Evolutionary conservation across 2,888 invertebrate species (phyloP).

Genomic region (Xanthorhoe spadicearia): DNA sequence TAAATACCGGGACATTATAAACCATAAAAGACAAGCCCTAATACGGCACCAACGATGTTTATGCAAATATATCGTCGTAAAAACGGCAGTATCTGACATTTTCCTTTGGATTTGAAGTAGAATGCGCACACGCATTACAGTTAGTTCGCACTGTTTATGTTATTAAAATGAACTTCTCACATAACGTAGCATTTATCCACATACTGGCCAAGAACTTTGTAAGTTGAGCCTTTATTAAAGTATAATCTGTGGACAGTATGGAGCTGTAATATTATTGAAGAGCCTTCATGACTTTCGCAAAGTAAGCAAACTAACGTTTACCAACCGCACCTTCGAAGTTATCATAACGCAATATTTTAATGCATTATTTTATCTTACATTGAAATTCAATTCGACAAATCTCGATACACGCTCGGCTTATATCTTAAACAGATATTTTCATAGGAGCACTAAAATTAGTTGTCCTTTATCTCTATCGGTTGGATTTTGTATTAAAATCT

Average conservation of each 20-base stretch:
- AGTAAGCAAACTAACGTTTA: constrained; percentile 2
- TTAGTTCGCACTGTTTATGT: constrained; percentile 42
- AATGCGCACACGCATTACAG: constrained; percentile 32
- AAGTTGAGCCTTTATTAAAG: constrained; percentile 31
- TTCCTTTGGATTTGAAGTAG: constrained; percentile 37
- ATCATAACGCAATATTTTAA: not conserved
- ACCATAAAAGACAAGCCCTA: constrained; percentile 20
- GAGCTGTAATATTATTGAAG: not conserved
- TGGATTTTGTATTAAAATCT: constrained; percentile 46
- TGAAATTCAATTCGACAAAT: constrained; percentile 35
- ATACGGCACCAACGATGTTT: constrained; percentile 43
- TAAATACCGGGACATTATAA: not conserved
- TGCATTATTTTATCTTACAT: constrained; percentile 27
- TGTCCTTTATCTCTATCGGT: constrained; percentile 39
- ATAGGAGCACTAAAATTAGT: constrained; percentile 39
- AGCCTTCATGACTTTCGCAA: constrained; percentile 1
- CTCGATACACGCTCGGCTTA: constrained; percentile 30
- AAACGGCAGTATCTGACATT: constrained; percentile 43
- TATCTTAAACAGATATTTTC: constrained; percentile 38
- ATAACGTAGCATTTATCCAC: constrained; percentile 43
- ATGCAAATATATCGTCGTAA: constrained; percentile 44
- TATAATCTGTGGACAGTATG: constrained; percentile 2
- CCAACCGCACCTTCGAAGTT: not conserved
- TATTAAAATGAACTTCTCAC: constrained; percentile 42
- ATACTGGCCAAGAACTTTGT: constrained; percentile 19